A percentile compares a stretch with the other conserved stretches of the same genome.
These are phyloP conservation scores for Amia ocellicauda DNA, from an alignment of 2,113 vertebrate genomes.

Conservation along the genomic window DNA sequence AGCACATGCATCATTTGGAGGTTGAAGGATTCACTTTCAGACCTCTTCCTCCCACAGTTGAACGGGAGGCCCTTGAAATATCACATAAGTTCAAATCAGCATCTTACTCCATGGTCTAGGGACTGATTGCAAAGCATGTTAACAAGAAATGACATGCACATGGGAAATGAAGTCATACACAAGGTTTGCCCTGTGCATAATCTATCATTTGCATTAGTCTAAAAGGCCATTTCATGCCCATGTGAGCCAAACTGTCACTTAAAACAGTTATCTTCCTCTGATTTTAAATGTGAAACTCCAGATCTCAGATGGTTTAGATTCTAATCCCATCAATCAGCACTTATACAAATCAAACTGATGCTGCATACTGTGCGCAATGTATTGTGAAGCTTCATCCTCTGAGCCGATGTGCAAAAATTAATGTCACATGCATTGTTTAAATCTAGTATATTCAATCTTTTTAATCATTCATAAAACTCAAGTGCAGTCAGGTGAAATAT, in stretches of 20 bases:
- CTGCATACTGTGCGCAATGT: background rate
- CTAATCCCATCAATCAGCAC: conserved; percentile 2
- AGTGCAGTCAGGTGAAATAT: background rate
- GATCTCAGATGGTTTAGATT: conserved; percentile 13
- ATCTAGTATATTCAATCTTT: conserved; percentile 2
- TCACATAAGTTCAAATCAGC: background rate
- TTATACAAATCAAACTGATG: background rate
- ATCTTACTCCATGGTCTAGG: background rate
- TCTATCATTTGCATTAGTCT: conserved; percentile 39
- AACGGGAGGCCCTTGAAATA: background rate
- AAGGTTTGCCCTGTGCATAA: conserved; percentile 29
- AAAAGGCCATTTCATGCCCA: conserved; percentile 33
- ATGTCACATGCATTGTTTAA: conserved; percentile 5
- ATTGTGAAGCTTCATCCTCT: background rate
- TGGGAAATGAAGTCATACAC: background rate
- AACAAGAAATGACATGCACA: conserved; percentile 2
- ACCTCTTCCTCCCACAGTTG: conserved; percentile 17
- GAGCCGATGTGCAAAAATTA: background rate
- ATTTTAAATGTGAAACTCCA: conserved; percentile 6
- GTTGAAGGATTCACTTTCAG: background rate
- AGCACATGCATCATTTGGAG: conserved; percentile 41
- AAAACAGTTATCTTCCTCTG: conserved; percentile 19
- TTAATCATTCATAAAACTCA: conserved; percentile 6
- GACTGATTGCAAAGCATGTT: background rate
- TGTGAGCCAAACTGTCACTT: conserved; percentile 28